These are phyloP conservation scores for Ictidomys tridecemlineatus DNA, from an alignment of 2,113 vertebrate species.

Conservation along the genomic window DNA sequence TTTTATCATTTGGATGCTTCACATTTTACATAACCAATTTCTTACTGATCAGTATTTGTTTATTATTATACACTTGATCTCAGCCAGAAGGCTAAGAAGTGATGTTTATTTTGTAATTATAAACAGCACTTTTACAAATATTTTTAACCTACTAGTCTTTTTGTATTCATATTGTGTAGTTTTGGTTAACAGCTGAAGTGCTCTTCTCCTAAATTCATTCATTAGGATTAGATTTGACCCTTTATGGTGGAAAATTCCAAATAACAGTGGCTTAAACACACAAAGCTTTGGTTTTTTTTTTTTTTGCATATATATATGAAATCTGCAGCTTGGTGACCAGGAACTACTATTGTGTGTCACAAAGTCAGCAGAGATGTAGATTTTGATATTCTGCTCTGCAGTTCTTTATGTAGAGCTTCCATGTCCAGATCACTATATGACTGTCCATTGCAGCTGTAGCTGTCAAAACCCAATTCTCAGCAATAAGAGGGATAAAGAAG, in stretches of 20 bases:
- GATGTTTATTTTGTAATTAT: not conserved
- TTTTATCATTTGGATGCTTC: not conserved
- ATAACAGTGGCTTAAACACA: not conserved
- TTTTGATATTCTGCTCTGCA: not conserved
- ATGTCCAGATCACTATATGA: not conserved
- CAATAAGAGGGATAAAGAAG: not conserved
- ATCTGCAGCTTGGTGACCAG: not conserved
- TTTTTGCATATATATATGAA: not conserved
- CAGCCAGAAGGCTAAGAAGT: too few relatives aligned
- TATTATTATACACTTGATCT: not conserved
- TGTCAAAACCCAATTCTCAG: not conserved
- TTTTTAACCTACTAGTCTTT: not conserved
- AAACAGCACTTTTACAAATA: slow-evolving; percentile 1
- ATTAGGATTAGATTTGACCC: not conserved
- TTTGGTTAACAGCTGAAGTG: not conserved
- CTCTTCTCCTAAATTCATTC: not conserved
- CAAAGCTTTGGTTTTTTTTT: not conserved
- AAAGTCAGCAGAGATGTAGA: not conserved
- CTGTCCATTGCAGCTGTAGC: not conserved
- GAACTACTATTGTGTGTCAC: not conserved
- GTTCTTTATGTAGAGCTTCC: not conserved
- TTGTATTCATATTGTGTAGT: not conserved
- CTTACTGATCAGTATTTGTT: not conserved
- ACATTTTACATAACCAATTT: not conserved
- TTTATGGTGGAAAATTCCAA: not conserved